Percentiles rank a stretch among this genome's conserved stretches.
Conservation (phyloP, 2,888 invertebrate genomes). For the Exocentrus adspersus region DNA sequence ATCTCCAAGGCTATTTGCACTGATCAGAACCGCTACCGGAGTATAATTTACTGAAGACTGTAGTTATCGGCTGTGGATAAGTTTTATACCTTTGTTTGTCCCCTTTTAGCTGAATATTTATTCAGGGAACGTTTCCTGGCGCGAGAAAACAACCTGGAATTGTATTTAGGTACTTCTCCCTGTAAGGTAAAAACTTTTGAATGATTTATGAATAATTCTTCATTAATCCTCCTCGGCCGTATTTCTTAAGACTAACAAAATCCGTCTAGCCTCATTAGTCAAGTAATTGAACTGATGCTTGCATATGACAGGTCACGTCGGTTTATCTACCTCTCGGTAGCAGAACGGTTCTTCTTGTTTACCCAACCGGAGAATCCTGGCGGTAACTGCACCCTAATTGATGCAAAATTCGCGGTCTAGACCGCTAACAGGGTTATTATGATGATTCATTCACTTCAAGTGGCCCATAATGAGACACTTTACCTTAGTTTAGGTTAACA, state of each 20-base stretch:
- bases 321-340: neutral
- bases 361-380: neutral
- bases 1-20: slow-evolving; percentile 16
- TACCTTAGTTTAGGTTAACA: no score
- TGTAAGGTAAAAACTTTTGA: no score
- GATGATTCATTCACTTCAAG: no score
- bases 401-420: neutral
- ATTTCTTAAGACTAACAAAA: no score
- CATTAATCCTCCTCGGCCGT: no score
- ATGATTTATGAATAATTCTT: no score
- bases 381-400: neutral
- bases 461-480: no score
- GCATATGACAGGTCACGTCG: neutral
- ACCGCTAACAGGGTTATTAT: no score
- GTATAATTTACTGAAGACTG: slow-evolving; percentile 28
- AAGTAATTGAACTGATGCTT: neutral
- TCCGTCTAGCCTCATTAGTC: neutral
- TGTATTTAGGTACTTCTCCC: slow-evolving; percentile 4
- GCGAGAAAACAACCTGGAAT: neutral
- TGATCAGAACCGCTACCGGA: slow-evolving; percentile 11
- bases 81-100: slow-evolving; percentile 34
- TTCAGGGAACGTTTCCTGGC: slow-evolving; percentile 1
- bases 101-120: slow-evolving; percentile 25
- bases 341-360: neutral
- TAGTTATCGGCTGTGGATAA: slow-evolving; percentile 29